These are phyloP conservation scores for Oreochromis aureus DNA, from an alignment of 2,113 vertebrate genomes.

Conservation along the genomic window DNA sequence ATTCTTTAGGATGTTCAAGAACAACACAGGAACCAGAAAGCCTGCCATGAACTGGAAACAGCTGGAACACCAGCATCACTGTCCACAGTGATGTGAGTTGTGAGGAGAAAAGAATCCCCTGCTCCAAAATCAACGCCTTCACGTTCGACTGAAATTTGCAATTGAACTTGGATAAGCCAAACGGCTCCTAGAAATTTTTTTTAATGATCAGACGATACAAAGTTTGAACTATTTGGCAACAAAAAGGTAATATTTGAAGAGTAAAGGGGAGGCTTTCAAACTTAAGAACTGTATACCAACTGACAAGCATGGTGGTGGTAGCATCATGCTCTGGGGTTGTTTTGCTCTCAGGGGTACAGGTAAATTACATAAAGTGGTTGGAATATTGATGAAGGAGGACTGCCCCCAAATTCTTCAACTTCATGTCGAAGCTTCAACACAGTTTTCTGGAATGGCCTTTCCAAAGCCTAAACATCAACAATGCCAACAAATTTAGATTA, in stretches of 20 bases:
- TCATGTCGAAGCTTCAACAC: neutral
- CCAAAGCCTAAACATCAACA: neutral
- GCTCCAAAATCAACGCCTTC: neutral
- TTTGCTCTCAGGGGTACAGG: neutral
- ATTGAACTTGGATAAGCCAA: neutral
- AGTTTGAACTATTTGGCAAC: neutral
- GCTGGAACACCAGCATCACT: neutral
- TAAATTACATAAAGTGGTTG: neutral
- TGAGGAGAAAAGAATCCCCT: neutral
- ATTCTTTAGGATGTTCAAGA: neutral
- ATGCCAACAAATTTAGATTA: neutral
- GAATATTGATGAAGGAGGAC: neutral
- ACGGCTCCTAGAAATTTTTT: neutral
- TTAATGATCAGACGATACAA: too few relatives aligned
- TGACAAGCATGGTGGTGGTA: neutral
- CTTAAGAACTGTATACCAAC: neutral
- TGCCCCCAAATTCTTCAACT: neutral
- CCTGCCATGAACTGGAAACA: neutral
- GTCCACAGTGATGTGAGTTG: neutral
- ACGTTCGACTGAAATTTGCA: neutral
- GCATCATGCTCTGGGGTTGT: neutral
- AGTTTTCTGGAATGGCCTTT: neutral
- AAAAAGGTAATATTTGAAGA: neutral
- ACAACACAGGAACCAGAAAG: neutral
- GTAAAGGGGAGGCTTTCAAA: neutral